Evolutionary conservation across 2,888 invertebrate genomes (phyloP), one percentile per base, ranked within the genome.

Genomic region (Harpalus rufipes): DNA sequence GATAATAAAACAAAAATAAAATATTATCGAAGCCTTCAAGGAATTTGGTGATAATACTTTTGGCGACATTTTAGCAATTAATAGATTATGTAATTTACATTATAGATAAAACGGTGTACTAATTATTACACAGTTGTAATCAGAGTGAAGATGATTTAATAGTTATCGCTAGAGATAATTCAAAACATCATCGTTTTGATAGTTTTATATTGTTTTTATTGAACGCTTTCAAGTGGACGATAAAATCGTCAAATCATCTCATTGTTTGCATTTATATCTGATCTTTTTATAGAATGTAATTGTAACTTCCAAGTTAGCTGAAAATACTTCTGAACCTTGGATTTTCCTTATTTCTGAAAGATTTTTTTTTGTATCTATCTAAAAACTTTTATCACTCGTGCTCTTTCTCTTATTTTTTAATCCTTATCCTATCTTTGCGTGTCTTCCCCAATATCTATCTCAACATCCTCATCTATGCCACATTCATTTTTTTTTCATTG

Each of bases 1-100:
- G 72, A 51, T 74, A 44, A 74, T 74, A 44, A 68, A 74, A 44
- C 8, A 74, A 74, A 74, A 74, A 44, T 72, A 72, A 14, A 41
- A 74, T 63, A 39, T 74, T 41, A 16, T 74, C 18, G 41, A 14
- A 74, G 12, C 72, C 44, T 74, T 74, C 72, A 74, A 74, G 72
- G 44, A 68, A 68, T 68, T 63, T 68, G 4, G 68, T 12, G 68
- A 68, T 68, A 68, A 68, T 68, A 18, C 44, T 41, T 44, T 44
- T 74, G 72, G 72, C 44, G 72, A 16, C 72, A 74, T 10, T 74
- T 44, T 68, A 12, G 39, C 39, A 0, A 68, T 21, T 74, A 41
- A 32, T 41, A 68, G 7, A 39, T 68, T 68, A 68, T 41, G n/a
- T 39, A 32, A 41, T 41, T 32, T 32, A 5, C 3, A 68, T 32